These are phyloP conservation scores for Hydropsyche tenuis DNA, from an alignment of 1,140 invertebrate species.

Conservation along the genomic window DNA sequence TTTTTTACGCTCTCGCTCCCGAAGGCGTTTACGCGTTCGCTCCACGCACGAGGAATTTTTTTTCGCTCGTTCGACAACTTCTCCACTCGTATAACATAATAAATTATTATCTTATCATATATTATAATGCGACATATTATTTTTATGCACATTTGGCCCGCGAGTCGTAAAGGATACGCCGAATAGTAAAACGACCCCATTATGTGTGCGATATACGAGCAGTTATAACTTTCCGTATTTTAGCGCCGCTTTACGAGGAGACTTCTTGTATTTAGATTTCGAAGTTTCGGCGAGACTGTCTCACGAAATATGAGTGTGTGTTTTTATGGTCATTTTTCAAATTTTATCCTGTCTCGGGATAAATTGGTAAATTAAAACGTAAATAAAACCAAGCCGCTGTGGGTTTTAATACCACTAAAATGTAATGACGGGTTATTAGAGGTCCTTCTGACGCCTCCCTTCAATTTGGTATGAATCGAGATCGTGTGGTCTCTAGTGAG, in stretches of 20 bases:
- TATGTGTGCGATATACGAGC: neutral
- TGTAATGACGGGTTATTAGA: conserved; percentile 35
- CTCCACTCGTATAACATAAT: too few species aligned
- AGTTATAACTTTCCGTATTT: conserved; percentile 13
- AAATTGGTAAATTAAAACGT: too few species aligned
- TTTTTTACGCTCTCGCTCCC: too few species aligned
- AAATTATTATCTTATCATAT: too few species aligned
- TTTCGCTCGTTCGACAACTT: conserved; percentile 19
- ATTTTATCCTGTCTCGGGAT: too few species aligned
- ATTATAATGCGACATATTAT: neutral
- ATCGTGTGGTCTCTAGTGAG: neutral
- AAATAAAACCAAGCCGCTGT: too few species aligned
- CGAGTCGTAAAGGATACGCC: conserved; percentile 8
- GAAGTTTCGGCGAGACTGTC: too few species aligned
- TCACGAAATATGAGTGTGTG: neutral
- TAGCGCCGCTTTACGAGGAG: neutral
- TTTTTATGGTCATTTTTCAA: neutral
- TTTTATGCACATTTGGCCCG: neutral
- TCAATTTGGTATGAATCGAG: neutral
- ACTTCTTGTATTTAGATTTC: too few species aligned
- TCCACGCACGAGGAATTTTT: too few species aligned
- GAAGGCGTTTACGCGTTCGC: neutral
- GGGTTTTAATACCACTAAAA: conserved; percentile 35
- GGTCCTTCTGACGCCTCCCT: conserved; percentile 18
- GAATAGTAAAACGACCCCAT: conserved; percentile 17